A percentile compares a stretch with the other conserved stretches of the same genome.
Evolutionary conservation across 2,888 invertebrate genomes (phyloP).

Genomic region (Thelaira solivaga): DNA sequence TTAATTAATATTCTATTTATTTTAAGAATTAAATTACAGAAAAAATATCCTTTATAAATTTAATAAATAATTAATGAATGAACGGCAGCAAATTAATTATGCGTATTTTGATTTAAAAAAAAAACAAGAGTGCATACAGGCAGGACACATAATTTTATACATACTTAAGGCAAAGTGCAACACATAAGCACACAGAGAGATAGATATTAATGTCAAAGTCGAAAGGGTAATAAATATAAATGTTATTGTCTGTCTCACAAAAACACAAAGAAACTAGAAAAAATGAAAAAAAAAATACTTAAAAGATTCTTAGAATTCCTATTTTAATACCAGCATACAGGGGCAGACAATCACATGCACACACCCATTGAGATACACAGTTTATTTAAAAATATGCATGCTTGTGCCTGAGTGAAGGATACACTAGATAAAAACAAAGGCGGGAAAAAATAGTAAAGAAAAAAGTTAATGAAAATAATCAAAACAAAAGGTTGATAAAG

Average conservation of each 20-base stretch:
- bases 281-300: constrained; percentile 41
- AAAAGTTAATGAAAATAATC: constrained; percentile 16
- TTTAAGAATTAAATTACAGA: too few relatives aligned
- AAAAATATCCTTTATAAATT: background rate
- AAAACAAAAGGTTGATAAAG: background rate
- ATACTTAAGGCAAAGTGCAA: background rate
- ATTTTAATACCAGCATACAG: too few relatives aligned
- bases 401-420: constrained; percentile 53
- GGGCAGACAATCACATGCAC: too few relatives aligned
- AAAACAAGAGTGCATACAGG: background rate
- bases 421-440: constrained; percentile 44
- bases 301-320: constrained; percentile 19
- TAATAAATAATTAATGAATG: constrained; percentile 15
- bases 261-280: constrained; percentile 66
- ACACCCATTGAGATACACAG: too few relatives aligned
- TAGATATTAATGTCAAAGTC: constrained; percentile 52
- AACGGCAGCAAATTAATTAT: constrained; percentile 44
- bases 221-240: constrained; percentile 56
- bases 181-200: background rate
- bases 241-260: constrained; percentile 63
- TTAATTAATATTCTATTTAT: too few relatives aligned
- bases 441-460: constrained; percentile 48
- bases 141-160: background rate
- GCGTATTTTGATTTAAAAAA: constrained; percentile 32
- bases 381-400: too few relatives aligned